Evolutionary conservation across 1,140 invertebrate species (phyloP).

Genomic region (Platyura marginata): DNA sequence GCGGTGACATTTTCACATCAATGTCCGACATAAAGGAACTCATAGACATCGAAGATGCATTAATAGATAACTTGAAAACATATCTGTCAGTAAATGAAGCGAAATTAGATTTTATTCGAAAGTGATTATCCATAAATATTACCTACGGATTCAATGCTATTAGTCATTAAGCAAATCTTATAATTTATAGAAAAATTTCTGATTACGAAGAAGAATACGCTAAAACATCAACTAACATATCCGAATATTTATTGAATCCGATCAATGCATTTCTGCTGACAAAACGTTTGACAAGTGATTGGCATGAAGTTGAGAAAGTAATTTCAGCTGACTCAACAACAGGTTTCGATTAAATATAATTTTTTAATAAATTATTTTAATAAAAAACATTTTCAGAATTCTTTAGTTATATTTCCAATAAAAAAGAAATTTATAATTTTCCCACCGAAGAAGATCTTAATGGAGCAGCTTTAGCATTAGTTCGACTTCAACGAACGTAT

Average conservation of each 20-base stretch:
- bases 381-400: constrained; percentile 36
- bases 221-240: constrained; percentile 56
- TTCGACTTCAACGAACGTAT: constrained; percentile 93
- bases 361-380: not conserved
- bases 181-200: too few relatives aligned
- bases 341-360: too few relatives aligned
- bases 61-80: constrained; percentile 63
- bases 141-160: too few relatives aligned
- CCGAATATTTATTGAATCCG: constrained; percentile 79
- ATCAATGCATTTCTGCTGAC: constrained; percentile 93
- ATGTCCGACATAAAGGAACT: constrained; percentile 76
- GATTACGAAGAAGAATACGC: constrained; percentile 57
- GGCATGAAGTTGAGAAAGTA: constrained; percentile 58
- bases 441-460: constrained; percentile 80
- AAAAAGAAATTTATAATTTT: constrained; percentile 54
- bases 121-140: too few relatives aligned
- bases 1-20: constrained; percentile 63
- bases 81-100: constrained; percentile 71
- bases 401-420: constrained; percentile 52
- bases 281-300: constrained; percentile 84
- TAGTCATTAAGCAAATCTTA: too few relatives aligned
- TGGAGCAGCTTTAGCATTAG: constrained; percentile 84
- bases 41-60: constrained; percentile 70
- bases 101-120: constrained; percentile 54
- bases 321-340: constrained; percentile 46